Percentiles rank a stretch among this genome's conserved stretches.
phyloP scores from a whole-genome alignment of 2,113 vertebrate genomes.

The Carassius auratus region DNA sequence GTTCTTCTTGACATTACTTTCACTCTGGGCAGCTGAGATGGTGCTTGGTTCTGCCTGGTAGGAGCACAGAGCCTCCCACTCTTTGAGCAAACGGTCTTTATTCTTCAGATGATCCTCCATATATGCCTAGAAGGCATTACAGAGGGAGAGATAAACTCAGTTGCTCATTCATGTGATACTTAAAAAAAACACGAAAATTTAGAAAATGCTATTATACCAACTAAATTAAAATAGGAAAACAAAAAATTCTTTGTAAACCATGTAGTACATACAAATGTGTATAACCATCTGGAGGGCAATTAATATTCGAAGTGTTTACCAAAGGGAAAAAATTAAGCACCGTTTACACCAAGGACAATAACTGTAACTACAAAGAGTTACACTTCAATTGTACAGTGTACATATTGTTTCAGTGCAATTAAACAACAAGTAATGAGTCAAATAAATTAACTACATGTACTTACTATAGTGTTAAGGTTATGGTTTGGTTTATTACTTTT shows the following conservation, averaged over 20 bases:
- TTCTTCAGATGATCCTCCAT: conserved; percentile 98
- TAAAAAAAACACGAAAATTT: neutral
- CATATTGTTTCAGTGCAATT: neutral
- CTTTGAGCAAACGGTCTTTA: conserved; percentile 90
- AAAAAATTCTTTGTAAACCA: conserved; percentile 1
- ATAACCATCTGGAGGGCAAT: neutral
- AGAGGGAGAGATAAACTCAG: neutral
- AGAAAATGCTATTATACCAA: neutral
- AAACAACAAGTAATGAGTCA: neutral
- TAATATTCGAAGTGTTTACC: neutral
- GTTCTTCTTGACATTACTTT: conserved; percentile 91
- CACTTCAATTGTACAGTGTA: neutral
- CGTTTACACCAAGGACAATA: neutral
- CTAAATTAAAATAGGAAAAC: neutral
- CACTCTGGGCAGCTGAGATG: conserved; percentile 80
- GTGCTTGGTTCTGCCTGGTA: conserved; percentile 93
- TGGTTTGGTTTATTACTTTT: neutral
- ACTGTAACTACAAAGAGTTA: neutral
- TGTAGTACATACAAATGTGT: neutral
- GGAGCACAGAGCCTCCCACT: conserved; percentile 93
- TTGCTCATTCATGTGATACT: conserved; percentile 4
- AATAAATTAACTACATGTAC: neutral
- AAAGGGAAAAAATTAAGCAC: neutral
- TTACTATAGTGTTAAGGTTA: neutral
- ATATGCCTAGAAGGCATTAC: conserved; percentile 81